These are phyloP conservation scores for Hemicordylus capensis DNA, from an alignment of 2,113 vertebrate genomes.

Conservation along the genomic window DNA sequence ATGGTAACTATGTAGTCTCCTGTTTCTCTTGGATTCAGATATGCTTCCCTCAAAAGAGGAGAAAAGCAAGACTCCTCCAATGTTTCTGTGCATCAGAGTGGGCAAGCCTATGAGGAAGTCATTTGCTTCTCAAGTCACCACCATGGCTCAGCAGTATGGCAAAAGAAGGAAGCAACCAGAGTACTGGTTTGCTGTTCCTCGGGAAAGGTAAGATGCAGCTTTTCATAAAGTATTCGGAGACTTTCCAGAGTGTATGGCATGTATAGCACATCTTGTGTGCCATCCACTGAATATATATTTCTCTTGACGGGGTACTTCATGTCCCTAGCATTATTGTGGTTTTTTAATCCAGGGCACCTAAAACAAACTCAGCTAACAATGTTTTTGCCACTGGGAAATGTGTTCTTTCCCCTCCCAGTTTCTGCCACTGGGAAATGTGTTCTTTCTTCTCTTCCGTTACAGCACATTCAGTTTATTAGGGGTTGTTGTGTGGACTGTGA, in stretches of 20 bases:
- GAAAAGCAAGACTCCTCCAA: conserved; percentile 95
- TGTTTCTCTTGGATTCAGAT: conserved; percentile 77
- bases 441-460: too few relatives aligned
- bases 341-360: neutral
- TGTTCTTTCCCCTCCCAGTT: too few relatives aligned
- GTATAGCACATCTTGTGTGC: neutral
- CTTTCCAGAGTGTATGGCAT: neutral
- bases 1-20: conserved; percentile 17
- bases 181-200: conserved; percentile 98
- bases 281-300: neutral
- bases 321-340: neutral
- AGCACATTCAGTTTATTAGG: neutral
- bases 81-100: conserved; percentile 98
- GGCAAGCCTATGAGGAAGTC: conserved; percentile 98
- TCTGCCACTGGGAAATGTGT: neutral
- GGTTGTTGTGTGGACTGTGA: neutral
- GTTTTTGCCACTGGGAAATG: neutral
- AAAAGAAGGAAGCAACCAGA: conserved; percentile 87
- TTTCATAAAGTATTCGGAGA: accelerated
- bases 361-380: neutral
- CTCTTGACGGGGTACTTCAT: neutral
- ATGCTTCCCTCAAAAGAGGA: conserved; percentile 94
- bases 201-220: conserved; percentile 84
- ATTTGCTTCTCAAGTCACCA: conserved; percentile 83
- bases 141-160: conserved; percentile 82